Conservation (phyloP, 2,888 invertebrate genomes). For the Rapana venosa region DNA sequence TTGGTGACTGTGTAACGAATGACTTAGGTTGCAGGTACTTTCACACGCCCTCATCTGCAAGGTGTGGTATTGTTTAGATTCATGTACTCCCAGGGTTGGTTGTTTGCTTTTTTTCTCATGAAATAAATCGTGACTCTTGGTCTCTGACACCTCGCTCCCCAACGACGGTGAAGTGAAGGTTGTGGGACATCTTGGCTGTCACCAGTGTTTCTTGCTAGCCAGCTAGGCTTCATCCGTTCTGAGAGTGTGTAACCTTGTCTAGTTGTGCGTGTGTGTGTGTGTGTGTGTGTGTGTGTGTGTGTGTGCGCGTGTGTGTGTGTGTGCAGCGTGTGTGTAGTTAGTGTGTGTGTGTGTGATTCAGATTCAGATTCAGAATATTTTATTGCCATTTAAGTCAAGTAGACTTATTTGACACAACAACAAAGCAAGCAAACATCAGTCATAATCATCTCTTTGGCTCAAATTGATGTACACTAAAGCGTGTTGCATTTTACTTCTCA, state of each 20-base stretch:
- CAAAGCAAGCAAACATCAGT: neutral
- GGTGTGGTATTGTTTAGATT: no score
- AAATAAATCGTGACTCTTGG: no score
- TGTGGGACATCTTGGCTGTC: no score
- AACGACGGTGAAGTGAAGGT: no score
- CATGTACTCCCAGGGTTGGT: neutral
- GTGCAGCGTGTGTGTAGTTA: constrained; percentile 26
- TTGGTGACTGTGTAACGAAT: no score
- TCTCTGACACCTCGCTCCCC: no score
- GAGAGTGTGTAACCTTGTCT: neutral
- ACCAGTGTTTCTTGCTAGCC: no score
- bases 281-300: constrained; percentile 24
- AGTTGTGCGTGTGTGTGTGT: constrained; percentile 18
- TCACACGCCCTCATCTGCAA: no score
- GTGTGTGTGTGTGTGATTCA: neutral
- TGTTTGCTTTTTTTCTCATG: neutral
- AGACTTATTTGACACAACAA: neutral
- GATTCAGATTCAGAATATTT: neutral
- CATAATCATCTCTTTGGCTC: neutral
- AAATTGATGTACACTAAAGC: neutral
- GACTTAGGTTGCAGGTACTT: no score
- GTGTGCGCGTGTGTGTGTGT: constrained; percentile 35
- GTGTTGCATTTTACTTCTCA: neutral
- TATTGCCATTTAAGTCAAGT: neutral
- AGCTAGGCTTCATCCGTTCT: neutral